Base-by-base conservation (phyloP, 2,888 invertebrate species). In the Cryptophagus acutangulus region DNA sequence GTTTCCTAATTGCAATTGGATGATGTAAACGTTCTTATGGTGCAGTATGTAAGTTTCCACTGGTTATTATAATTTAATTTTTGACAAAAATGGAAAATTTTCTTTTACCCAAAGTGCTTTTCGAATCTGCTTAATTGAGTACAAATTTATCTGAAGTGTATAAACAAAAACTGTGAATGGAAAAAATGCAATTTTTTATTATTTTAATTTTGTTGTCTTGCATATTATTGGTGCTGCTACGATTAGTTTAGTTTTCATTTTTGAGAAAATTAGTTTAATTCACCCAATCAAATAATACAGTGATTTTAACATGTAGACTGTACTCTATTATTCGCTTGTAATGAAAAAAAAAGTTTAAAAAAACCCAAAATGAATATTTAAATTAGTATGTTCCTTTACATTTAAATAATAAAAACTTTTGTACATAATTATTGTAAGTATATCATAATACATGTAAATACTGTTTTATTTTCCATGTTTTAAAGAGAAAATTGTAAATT, bases 311-410 rank as follows among this genome's bases (percentile, higher is more conserved):
- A 26, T 4, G 18, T 45, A 51, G 49, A 49, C 44, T 49, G 46
- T 51, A 51, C 44, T 29, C 31, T 35, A 37, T n/a, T n/a, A n/a
- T 26, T 26, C 10, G 26, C 26, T 26, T 20, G 5, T 20, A 26
- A 3, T 26, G 12, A 26, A 26, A 13, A 4, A 26, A 26, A 4
- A 26, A n/a, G n/a, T n/a, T n/a, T 6, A 26, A 26, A 33, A 33
- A 44, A 40, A 33, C 34, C 40, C 42, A 49, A 26, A 26, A 26
- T 4, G 40, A 44, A 36, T 33, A 40, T 40, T n/a, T 18, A 31
- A 28, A 36, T 38, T 41, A 41, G 38, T 42, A 48, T 48, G 53
- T 53, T 53, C 51, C 53, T 51, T 47, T 51, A 43, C 38, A 42
- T 36, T n/a, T 35, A 33, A 48, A 41, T 49, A 41, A 38, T 41